phyloP scores from a whole-genome alignment of 1,140 invertebrate species.

The Metopolophium dirhodum region DNA sequence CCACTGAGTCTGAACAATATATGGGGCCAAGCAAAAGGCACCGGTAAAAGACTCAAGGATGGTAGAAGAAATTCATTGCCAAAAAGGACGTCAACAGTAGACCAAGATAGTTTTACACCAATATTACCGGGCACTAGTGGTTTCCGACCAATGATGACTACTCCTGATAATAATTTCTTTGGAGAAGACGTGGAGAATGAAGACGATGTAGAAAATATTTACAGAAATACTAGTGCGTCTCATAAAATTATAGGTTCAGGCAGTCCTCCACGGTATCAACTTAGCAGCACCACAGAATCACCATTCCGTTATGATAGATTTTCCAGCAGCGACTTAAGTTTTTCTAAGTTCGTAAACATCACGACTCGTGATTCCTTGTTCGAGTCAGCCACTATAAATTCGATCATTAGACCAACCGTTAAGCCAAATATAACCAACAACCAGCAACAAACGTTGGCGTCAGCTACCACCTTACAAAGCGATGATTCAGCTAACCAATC shows the following conservation, averaged over 20 bases:
- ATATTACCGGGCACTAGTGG: conserved; percentile 73
- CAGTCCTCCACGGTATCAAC: not conserved
- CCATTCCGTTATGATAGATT: not conserved
- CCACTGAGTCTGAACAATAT: conserved; percentile 73
- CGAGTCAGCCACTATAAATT: conserved; percentile 41
- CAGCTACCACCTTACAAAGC: not conserved
- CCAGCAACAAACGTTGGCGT: not conserved
- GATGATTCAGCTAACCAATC: not conserved
- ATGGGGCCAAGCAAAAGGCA: conserved; percentile 67
- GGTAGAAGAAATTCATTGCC: conserved; percentile 62
- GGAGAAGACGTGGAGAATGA: not conserved
- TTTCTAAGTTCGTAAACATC: not conserved
- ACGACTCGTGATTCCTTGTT: conserved; percentile 42
- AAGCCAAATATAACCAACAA: not conserved
- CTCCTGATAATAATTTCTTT: conserved; percentile 54
- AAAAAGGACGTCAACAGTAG: conserved; percentile 66
- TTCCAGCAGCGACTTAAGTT: not conserved
- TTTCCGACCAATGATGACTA: conserved; percentile 70
- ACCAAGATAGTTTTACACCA: conserved; percentile 71
- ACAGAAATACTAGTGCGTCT: not conserved
- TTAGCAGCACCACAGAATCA: conserved; percentile 24
- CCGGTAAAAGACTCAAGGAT: conserved; percentile 60
- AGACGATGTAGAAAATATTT: not conserved
- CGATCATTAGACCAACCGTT: conserved; percentile 17
- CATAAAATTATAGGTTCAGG: not conserved